Evolutionary conservation across 2,888 invertebrate genomes (phyloP).

Genomic region (Oscheius onirici): DNA sequence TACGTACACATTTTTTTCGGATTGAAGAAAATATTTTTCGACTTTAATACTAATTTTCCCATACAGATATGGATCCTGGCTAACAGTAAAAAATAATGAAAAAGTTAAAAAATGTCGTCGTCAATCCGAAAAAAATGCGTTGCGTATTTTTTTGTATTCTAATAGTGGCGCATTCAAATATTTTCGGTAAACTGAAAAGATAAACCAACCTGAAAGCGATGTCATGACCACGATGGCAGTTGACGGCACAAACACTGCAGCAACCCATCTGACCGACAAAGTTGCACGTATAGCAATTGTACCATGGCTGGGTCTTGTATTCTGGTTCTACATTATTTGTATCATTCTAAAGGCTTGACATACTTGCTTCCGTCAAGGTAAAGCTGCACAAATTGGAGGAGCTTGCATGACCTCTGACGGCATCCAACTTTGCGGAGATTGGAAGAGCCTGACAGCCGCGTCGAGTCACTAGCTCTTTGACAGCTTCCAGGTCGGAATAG

Average conservation of each 20-base stretch:
- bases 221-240: slow-evolving; percentile 95
- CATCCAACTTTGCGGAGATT: too few species aligned
- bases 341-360: neutral
- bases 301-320: slow-evolving; percentile 89
- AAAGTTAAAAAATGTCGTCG: too few species aligned
- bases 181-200: too few species aligned
- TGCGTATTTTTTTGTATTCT: too few species aligned
- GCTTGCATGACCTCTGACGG: neutral
- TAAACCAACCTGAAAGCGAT: slow-evolving; percentile 46
- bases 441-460: neutral
- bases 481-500: slow-evolving; percentile 1
- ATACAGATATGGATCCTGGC: too few species aligned
- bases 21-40: too few species aligned
- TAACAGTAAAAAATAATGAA: too few species aligned
- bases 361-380: neutral
- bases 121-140: too few species aligned
- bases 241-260: slow-evolving; percentile 94
- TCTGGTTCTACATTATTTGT: slow-evolving; percentile 80
- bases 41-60: too few species aligned
- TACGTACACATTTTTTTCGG: too few species aligned
- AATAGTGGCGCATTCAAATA: too few species aligned
- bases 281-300: slow-evolving; percentile 97
- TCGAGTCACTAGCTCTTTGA: slow-evolving; percentile 4
- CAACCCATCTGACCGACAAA: slow-evolving; percentile 99
- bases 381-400: neutral